Percentiles rank a stretch among this genome's conserved stretches.
phyloP scores from a whole-genome alignment of 2,113 vertebrate species.

The Tragulus kanchil region DNA sequence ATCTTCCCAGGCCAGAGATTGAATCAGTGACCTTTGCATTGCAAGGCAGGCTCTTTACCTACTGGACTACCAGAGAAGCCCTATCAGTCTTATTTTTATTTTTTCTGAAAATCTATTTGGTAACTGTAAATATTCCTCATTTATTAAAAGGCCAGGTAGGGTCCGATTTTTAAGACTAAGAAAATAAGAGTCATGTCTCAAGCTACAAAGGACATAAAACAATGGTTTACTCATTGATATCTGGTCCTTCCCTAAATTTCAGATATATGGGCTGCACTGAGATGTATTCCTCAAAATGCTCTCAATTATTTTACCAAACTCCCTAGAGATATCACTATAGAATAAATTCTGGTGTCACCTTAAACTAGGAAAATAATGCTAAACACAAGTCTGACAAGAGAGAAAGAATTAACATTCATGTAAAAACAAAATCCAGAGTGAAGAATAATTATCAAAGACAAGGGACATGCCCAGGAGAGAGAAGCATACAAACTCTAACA shows the following conservation, averaged over 20 bases:
- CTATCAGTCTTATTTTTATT: not conserved
- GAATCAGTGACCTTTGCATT: no score
- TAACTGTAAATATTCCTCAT: not conserved
- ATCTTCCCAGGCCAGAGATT: no score
- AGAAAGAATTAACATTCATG: constrained; percentile 12
- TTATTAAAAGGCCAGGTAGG: not conserved
- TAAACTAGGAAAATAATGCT: not conserved
- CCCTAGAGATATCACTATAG: not conserved
- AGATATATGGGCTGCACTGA: not conserved
- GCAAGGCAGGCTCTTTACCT: no score
- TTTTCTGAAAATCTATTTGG: constrained; percentile 15
- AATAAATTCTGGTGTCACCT: constrained; percentile 31
- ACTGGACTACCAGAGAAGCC: no score
- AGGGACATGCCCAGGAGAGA: not conserved
- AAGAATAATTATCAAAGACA: constrained; percentile 51
- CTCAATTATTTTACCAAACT: constrained; percentile 44
- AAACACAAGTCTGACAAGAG: not conserved
- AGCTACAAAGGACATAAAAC: not conserved
- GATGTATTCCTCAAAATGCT: not conserved
- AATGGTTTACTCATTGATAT: not conserved
- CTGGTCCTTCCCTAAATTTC: not conserved
- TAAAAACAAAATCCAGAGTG: not conserved
- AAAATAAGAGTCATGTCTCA: constrained; percentile 13
- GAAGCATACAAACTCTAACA: not conserved
- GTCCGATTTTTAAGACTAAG: not conserved